A percentile compares a stretch with the other conserved stretches of the same genome.
Conservation (phyloP, 1,140 invertebrate genomes). For the Drosophila santomea region DNA sequence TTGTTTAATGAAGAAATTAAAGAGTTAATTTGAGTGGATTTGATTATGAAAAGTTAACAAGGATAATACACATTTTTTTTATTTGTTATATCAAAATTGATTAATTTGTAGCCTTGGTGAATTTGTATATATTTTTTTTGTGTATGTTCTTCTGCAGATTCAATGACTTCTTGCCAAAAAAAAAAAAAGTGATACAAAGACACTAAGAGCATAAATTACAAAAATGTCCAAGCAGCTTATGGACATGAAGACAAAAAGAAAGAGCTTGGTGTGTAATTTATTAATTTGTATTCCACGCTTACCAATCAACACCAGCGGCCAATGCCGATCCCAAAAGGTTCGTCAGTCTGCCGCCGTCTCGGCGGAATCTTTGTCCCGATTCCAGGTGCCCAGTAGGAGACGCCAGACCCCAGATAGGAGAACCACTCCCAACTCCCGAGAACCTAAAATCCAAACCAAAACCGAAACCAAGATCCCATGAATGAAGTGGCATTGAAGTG, state of each 20-base stretch:
- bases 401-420: background rate
- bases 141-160: background rate
- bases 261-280: conserved; percentile 58
- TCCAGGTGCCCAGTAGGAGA: conserved; percentile 14
- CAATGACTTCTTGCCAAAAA: background rate
- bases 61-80: no score
- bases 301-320: conserved; percentile 40
- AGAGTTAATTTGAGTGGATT: background rate
- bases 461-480: conserved; percentile 22
- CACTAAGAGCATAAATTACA: conserved; percentile 28
- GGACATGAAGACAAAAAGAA: conserved; percentile 34
- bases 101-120: no score
- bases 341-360: conserved; percentile 38
- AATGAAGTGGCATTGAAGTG: conserved; percentile 47
- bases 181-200: background rate
- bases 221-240: conserved; percentile 11
- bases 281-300: conserved; percentile 76
- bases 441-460: background rate
- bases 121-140: no score
- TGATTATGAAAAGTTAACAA: background rate
- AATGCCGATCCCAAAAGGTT: conserved; percentile 23
- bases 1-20: background rate
- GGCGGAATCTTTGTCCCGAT: conserved; percentile 28
- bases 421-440: background rate
- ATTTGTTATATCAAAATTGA: background rate